A percentile compares a stretch with the other conserved stretches of the same genome.
phyloP scores from a whole-genome alignment of 2,113 vertebrate genomes.

The Colinus virginianus region DNA sequence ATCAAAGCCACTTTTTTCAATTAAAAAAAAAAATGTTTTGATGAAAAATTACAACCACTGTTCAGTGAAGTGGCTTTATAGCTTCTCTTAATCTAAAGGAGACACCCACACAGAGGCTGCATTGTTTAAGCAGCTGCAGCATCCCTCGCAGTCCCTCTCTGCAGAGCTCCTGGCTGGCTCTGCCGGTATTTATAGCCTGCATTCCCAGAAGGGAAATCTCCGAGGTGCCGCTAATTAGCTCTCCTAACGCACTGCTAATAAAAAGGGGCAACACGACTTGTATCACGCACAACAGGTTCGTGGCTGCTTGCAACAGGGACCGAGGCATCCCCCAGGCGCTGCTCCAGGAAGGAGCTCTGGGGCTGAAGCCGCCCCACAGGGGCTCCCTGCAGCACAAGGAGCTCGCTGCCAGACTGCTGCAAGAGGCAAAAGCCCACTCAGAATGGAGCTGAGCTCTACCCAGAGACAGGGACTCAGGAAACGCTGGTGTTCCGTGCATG shows the following conservation, averaged over 20 bases:
- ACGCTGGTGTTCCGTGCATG: neutral
- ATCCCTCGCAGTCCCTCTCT: neutral
- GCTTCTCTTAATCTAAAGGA: constrained; percentile 28
- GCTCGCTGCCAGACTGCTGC: accelerated
- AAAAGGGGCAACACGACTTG: constrained; percentile 6
- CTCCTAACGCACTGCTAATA: constrained; percentile 38
- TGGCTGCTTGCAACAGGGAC: neutral
- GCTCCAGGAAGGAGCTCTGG: neutral
- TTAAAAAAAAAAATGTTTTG: constrained; percentile 27
- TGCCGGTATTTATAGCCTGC: constrained; percentile 20
- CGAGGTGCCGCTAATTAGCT: neutral
- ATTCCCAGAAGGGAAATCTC: constrained; percentile 41
- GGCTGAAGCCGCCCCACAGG: neutral
- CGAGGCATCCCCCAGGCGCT: neutral
- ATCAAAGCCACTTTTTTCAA: constrained; percentile 24
- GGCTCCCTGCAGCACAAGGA: neutral
- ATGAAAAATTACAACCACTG: constrained; percentile 56
- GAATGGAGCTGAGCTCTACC: neutral
- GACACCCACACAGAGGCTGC: constrained; percentile 7
- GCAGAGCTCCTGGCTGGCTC: neutral
- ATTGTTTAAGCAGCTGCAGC: constrained; percentile 41
- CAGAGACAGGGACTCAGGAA: neutral
- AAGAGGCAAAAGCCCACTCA: neutral
- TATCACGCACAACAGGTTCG: neutral
- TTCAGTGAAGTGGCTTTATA: constrained; percentile 34